Base-by-base conservation (phyloP, 2,888 invertebrate genomes). In the Ochropleura plecta region DNA sequence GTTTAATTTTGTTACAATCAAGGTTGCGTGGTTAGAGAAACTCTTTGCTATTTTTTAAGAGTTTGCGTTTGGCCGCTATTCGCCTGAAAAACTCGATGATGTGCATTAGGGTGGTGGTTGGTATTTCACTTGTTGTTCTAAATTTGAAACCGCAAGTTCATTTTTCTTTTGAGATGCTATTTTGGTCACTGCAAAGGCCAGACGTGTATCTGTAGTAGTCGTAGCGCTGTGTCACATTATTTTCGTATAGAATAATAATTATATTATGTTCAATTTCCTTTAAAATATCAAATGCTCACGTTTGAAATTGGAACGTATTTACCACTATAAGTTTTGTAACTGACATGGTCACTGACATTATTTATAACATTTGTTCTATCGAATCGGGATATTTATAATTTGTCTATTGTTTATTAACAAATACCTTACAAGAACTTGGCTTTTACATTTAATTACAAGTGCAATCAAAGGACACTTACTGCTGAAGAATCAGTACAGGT, bases 1-100 rank as follows among this genome's bases (percentile, higher is more conserved):
- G 60, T 80, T 76, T 81, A 78, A 86, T 88, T 83, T 84, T 53
- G 70, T 63, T 84, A 82, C 81, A 86, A 81, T 81, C 78, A 83
- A 72, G 79, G 81, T 78, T 83, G 73, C 44, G 42, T 51, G 30
- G 48, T 40, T 55, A 14, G 44, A 59, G 3, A 46, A 48, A 42
- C 12, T 68, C 53, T 72, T 57, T 72, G 46, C 59, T 55, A n/a
- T 59, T 30, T 30, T 30, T 30, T 30, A 30, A 30, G 1, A 30
- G 30, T 30, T 30, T 30, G 30, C 30, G 30, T 30, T 30, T 30
- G 1, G 30, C 30, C 30, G 30, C 30, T 30, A 30, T 3, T 30
- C 30, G 30, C 3, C 30, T 30, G 30, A 30, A 30, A 30, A 30
- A 30, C 30, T 30, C 30, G 30, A 30, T 30, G 30, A 2, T 30